Evolutionary conservation across 2,888 invertebrate genomes (phyloP).

Genomic region (Panorpa germanica): DNA sequence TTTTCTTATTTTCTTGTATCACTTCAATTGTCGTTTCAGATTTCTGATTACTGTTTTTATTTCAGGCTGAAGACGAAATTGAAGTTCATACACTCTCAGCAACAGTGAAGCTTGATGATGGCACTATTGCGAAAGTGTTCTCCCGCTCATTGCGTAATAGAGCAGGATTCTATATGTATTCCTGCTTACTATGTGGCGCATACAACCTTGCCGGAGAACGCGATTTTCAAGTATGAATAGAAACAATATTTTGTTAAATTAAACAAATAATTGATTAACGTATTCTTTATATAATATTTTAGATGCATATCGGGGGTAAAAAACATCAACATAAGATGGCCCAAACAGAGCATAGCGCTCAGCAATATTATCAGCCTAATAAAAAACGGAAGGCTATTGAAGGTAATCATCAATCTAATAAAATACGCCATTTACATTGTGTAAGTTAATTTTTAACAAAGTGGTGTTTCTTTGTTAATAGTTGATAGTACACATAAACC

Average conservation of each 20-base stretch:
- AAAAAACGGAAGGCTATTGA: too few species aligned
- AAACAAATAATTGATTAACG: too few species aligned
- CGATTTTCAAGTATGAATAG: conserved; percentile 13
- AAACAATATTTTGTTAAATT: too few species aligned
- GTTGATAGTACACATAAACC: too few species aligned
- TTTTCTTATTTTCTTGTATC: too few species aligned
- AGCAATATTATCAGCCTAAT: background rate
- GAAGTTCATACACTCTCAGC: conserved; percentile 13
- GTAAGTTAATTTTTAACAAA: background rate
- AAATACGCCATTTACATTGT: too few species aligned
- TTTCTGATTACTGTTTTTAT: conserved; percentile 5
- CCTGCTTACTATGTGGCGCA: conserved; percentile 33
- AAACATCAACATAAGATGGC: conserved; percentile 15
- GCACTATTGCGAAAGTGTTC: conserved; percentile 25
- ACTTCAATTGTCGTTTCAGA: too few species aligned
- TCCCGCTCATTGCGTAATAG: conserved; percentile 26
- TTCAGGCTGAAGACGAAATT: conserved; percentile 13
- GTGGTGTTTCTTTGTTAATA: conserved; percentile 3
- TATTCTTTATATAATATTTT: too few species aligned
- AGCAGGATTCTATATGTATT: conserved; percentile 27
- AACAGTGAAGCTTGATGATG: conserved; percentile 24
- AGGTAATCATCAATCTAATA: too few species aligned
- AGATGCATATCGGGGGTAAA: conserved; percentile 15
- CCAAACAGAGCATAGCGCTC: conserved; percentile 10
- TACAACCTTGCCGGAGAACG: conserved; percentile 14